Base-by-base conservation (phyloP, 1,140 invertebrate genomes). In the Bombus pascuorum region DNA sequence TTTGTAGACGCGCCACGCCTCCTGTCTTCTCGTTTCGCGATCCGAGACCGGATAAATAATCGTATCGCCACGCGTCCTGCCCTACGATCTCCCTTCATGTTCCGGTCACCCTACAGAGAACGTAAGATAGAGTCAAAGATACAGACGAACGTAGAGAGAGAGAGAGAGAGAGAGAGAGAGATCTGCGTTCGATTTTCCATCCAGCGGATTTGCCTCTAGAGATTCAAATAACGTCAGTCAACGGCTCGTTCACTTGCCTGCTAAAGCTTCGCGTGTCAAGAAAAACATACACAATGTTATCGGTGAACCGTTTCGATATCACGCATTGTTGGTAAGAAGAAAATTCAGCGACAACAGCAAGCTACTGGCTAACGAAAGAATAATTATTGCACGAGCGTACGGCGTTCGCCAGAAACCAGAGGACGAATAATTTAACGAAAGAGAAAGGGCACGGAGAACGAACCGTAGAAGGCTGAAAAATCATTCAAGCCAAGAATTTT, bases 271-370 rank as follows among this genome's bases (percentile, higher is more conserved):
- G 53, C 80, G 62, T 34, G 39, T 57, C 32, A 12, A 2, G 13
- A 6, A n/a, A 47, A 74, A 39, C 6, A 37, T 28, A 75, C 53
- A 75, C n/a, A 74, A 57, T 13, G 39, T 47, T 72, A 74, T 34
- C 70, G 53, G 80, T 86, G 76, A 89, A 82, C 78, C 70, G 70
- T 32, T n/a, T n/a, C 47, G 70, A 68, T 73, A 72, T 12, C 70
- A 53, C 68, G 32, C 34, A 9, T 34, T 15, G 74, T 59, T n/a
- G 5, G 74, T 9, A 12, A n/a, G 10, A 75, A 34, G 22, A 25
- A 34, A 53, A 37, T 22, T 34, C 28, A 34, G n/a, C 42, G n/a
- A 74, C 9, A 28, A 34, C 32, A 22, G n/a, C 42, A 22, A 74
- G 10, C 32, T 34, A 34, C 44, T 3, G 15, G 47, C 32, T 57